These are phyloP conservation scores for Fregetta grallaria DNA, from an alignment of 2,113 vertebrate genomes.

Conservation along the genomic window DNA sequence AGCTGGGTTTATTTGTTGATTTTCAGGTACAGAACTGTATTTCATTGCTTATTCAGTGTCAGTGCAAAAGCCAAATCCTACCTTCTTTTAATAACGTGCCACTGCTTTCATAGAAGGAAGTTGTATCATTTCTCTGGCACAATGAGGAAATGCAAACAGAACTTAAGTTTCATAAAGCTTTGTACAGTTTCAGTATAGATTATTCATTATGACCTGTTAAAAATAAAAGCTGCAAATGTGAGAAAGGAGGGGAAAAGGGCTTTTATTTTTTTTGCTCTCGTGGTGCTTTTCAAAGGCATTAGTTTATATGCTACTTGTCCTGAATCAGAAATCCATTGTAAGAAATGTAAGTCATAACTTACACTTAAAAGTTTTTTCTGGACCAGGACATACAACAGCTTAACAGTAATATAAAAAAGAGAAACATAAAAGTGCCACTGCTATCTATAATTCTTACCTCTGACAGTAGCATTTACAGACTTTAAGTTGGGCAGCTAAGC, in stretches of 20 bases:
- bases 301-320: neutral
- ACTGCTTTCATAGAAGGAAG: conserved; percentile 3
- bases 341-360: neutral
- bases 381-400: neutral
- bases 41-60: neutral
- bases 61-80: neutral
- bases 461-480: neutral
- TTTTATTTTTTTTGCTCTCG: neutral
- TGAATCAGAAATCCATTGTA: neutral
- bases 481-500: neutral
- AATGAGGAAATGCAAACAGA: conserved; percentile 9
- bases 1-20: conserved; percentile 21
- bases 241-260: neutral
- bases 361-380: neutral
- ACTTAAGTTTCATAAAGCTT: neutral
- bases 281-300: neutral
- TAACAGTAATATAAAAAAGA: neutral
- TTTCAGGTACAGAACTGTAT: neutral
- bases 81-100: neutral
- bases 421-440: neutral
- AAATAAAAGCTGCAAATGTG: neutral
- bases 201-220: neutral
- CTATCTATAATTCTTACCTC: neutral
- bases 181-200: neutral
- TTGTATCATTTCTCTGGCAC: neutral